phyloP scores from a whole-genome alignment of 2,797 vertebrate genomes.

The Gallinago nigripennis region DNA sequence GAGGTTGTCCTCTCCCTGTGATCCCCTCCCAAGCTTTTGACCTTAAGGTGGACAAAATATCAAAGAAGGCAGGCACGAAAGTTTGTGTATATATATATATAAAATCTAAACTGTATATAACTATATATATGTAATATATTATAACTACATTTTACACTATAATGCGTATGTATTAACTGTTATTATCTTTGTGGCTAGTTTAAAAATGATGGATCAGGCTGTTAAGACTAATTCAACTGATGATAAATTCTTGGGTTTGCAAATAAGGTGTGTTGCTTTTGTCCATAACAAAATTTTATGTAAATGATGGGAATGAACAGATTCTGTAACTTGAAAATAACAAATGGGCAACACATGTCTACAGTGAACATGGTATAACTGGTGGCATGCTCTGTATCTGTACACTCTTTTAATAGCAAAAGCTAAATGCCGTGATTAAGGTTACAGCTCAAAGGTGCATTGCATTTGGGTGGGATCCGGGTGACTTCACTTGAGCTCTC shows the following conservation, averaged over 20 bases:
- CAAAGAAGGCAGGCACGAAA: neutral
- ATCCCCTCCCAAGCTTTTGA: neutral
- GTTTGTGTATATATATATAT: neutral
- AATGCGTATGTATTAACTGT: neutral
- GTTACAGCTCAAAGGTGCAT: neutral
- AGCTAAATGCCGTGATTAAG: neutral
- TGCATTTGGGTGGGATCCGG: neutral
- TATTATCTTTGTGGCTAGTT: neutral
- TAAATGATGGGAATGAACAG: neutral
- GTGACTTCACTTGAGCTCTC: neutral
- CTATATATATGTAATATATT: neutral
- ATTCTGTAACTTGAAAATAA: neutral
- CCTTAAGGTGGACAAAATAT: neutral
- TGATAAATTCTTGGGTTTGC: neutral
- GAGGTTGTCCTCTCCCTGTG: fast-evolving
- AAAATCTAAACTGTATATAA: neutral
- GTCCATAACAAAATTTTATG: neutral
- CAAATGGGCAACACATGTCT: neutral
- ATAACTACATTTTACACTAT: neutral
- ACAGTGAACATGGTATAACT: neutral
- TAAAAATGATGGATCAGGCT: neutral
- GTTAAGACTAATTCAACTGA: neutral
- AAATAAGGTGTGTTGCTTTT: neutral
- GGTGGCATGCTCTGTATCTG: neutral
- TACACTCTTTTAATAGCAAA: neutral